Evolutionary conservation across 37 sponge, comb jelly and placozoan genomes (phyloP), one percentile per base, ranked within the genome.

Genomic region (Petrosia ficiformis): DNA sequence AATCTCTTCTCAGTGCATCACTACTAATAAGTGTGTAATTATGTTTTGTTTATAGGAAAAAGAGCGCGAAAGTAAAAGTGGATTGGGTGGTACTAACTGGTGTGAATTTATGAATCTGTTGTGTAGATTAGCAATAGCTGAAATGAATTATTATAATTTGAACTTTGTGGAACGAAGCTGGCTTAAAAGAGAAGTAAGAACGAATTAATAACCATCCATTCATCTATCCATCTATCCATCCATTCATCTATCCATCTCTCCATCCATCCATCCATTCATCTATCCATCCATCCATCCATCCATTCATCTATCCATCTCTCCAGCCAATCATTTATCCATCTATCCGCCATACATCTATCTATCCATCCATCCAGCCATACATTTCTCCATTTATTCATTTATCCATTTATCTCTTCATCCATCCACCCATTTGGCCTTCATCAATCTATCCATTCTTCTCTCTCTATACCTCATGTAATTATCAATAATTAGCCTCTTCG

Each of bases 61-160:
- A 8, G 81, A 86, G 42, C 48, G 87, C 3, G 78, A 76, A 28
- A 70, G 35, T 29, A 70, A 76, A 37, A 37, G 52, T 21, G 70
- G 31, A 30, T 26, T 59, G 2, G 76, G 83, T 35, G 76, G 69
- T 4, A 59, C 31, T 19, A 87, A 76, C 72, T 87, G 87, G 87
- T 71, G 73, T 67, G 82, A 81, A 31, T 67, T 87, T 19, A 81
- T 87, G 78, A 40, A 32, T 2, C 54, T 71, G 3, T 44, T 87
- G 39, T 56, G 67, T 65, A 63, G 67, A 3, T 40, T 87, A 29
- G 72, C 82, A 6, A 54, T 19, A 2, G 82, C 82, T 26, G 87
- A 87, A 58, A 54, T 21, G 32, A 54, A 21, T 48, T 87, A 87
- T 41, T 87, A 68, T 44, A 19, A 5, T 24, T 3, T 42, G 11